Conservation (phyloP, 2,113 vertebrate species). For the Clarias gariepinus region DNA sequence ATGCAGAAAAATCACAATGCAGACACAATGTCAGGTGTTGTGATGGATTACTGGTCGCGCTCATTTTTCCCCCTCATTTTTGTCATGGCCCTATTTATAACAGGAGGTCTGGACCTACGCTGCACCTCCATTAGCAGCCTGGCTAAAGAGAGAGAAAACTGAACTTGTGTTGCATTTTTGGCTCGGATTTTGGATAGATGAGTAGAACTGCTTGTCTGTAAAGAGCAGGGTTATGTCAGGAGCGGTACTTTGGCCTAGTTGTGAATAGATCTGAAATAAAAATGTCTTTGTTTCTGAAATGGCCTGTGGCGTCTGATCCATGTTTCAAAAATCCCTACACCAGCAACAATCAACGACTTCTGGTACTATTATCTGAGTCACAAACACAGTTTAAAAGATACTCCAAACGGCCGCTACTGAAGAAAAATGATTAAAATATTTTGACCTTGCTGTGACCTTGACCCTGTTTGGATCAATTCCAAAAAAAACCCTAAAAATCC, state of each 20-base stretch:
- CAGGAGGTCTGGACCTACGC: neutral
- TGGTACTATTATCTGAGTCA: neutral
- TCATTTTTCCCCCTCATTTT: neutral
- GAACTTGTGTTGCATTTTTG: neutral
- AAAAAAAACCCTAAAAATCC: neutral
- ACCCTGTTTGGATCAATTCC: neutral
- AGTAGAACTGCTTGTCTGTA: conserved; percentile 18
- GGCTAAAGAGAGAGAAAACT: conserved; percentile 13
- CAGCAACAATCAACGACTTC: neutral
- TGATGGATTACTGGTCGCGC: neutral
- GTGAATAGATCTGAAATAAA: too few relatives aligned
- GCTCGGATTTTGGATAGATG: conserved; percentile 26
- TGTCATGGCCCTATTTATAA: neutral
- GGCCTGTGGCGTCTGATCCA: too few relatives aligned
- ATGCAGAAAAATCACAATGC: neutral
- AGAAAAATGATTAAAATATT: neutral
- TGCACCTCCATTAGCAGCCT: conserved; percentile 4
- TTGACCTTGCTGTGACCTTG: neutral
- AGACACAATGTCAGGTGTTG: neutral
- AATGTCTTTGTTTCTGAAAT: too few relatives aligned
- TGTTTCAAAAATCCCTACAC: neutral
- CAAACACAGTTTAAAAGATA: neutral
- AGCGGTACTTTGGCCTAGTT: too few relatives aligned
- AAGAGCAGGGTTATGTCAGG: conserved; percentile 1
- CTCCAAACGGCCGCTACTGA: neutral